A percentile compares a stretch with the other conserved stretches of the same genome.
phyloP scores from a whole-genome alignment of 2,113 vertebrate genomes.

The Gracilinanus agilis region DNA sequence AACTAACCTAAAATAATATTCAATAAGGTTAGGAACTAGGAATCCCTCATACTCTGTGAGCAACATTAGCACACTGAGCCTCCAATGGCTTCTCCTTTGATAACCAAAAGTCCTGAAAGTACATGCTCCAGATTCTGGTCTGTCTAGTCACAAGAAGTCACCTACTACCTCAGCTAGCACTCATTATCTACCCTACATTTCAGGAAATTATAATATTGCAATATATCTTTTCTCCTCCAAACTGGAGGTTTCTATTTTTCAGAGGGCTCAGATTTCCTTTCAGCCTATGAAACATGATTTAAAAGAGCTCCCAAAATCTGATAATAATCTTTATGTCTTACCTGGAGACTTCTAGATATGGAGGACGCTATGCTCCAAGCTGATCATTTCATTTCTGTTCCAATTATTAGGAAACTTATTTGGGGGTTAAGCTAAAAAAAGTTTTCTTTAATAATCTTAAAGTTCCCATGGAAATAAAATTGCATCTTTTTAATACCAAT shows the following conservation, averaged over 20 bases:
- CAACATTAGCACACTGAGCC: background rate
- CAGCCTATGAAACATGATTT: background rate
- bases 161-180: background rate
- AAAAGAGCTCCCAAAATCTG: background rate
- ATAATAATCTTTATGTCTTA: background rate
- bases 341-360: too few relatives aligned
- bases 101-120: background rate
- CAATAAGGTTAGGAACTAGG: background rate
- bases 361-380: background rate
- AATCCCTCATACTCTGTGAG: background rate
- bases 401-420: background rate
- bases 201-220: background rate
- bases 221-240: background rate
- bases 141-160: background rate
- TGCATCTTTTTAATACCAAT: background rate
- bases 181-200: background rate
- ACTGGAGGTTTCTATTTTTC: background rate
- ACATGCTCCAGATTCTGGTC: background rate
- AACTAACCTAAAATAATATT: background rate
- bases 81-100: background rate
- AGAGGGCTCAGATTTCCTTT: background rate
- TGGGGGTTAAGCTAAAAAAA: background rate
- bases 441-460: background rate
- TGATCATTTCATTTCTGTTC: background rate
- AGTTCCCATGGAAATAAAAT: background rate